Conservation (phyloP, 2,888 invertebrate genomes). For the Epinotia demarniana region DNA sequence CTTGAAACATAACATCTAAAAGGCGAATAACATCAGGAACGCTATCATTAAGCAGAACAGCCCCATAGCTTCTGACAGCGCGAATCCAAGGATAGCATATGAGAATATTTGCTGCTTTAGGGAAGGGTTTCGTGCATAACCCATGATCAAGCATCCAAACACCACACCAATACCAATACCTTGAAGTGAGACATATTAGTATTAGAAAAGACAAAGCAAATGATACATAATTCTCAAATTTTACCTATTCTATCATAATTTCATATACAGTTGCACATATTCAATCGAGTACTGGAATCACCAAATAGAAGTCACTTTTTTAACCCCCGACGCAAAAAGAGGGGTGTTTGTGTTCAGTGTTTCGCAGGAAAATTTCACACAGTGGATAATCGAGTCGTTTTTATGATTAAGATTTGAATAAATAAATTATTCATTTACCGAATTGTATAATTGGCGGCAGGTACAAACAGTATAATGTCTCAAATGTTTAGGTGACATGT, state of each 20-base stretch:
- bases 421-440: too few relatives aligned
- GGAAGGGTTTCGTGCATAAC: constrained; percentile 98
- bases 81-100: constrained; percentile 99
- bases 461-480: too few relatives aligned
- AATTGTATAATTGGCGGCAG: too few relatives aligned
- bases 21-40: constrained; percentile 97
- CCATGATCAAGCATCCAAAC: constrained; percentile 98
- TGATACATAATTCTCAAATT: constrained; percentile 6
- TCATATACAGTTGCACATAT: background rate
- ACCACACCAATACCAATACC: constrained; percentile 99
- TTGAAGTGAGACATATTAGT: constrained; percentile 72
- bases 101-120: constrained; percentile 99
- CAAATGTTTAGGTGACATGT: too few relatives aligned
- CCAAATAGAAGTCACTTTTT: background rate
- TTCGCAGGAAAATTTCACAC: too few relatives aligned
- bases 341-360: too few relatives aligned
- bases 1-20: constrained; percentile 84
- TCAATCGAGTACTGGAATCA: too few relatives aligned
- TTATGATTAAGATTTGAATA: too few relatives aligned
- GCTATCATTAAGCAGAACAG: constrained; percentile 99
- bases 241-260: background rate
- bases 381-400: too few relatives aligned
- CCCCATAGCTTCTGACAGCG: constrained; percentile 99
- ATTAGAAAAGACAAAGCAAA: constrained; percentile 33
- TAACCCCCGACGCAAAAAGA: too few relatives aligned